Conservation (phyloP, 2,888 invertebrate genomes). For the Lamellibrachia columna region DNA sequence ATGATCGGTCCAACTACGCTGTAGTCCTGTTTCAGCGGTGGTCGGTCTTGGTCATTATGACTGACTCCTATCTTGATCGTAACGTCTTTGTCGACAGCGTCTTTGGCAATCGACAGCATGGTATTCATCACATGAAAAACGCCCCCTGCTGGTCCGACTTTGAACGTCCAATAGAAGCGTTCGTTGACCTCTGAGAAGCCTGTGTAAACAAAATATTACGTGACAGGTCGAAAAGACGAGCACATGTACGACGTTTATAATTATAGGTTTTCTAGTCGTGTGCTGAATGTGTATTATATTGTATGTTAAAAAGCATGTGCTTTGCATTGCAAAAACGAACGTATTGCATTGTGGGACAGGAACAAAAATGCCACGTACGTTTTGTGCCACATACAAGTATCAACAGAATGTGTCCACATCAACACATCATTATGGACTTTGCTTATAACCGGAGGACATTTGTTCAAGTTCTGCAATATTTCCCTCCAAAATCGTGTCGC, state of each 20-base stretch:
- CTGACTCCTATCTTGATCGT: slow-evolving; percentile 6
- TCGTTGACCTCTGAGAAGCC: slow-evolving; percentile 6
- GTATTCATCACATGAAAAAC: background rate
- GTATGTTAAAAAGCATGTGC: too few species aligned
- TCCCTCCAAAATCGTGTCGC: background rate
- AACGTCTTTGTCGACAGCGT: background rate
- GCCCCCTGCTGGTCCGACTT: background rate
- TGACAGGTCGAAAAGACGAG: background rate
- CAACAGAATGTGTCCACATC: background rate
- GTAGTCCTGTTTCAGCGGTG: background rate
- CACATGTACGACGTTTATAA: background rate
- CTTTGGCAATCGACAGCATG: background rate
- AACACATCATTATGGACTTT: background rate
- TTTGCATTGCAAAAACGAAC: too few species aligned
- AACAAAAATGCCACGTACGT: too few species aligned
- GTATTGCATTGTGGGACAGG: too few species aligned
- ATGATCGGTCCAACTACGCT: background rate
- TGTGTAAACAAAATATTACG: background rate
- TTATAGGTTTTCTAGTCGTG: too few species aligned
- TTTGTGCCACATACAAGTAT: background rate
- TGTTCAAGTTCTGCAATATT: background rate
- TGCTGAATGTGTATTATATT: too few species aligned
- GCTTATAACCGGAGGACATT: too few species aligned
- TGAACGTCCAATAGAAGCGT: background rate
- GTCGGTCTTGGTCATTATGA: slow-evolving; percentile 9